Base-by-base conservation (phyloP, 1,140 invertebrate genomes). In the Spodoptera frugiperda region DNA sequence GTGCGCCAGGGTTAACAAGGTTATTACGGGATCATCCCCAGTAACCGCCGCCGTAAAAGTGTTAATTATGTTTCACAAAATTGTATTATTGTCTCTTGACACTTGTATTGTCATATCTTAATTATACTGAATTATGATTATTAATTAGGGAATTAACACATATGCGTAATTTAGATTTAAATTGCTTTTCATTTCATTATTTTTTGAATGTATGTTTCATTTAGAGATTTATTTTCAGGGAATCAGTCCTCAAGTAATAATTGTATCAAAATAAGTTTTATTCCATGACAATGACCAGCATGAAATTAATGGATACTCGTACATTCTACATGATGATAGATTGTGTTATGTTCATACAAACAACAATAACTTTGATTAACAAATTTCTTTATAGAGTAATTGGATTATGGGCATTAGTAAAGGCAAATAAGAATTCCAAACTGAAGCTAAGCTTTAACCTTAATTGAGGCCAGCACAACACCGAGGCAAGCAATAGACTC, bases 21-120 rank as follows among this genome's bases (percentile, higher is more conserved):
- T 93, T 93, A 93, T 93, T 93, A 93, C 86, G 90, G 92, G 92
- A 92, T 93, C 81, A 93, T 91, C 91, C 91, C 90, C 84, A 87
- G 82, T 84, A 86, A 92, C 91, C 92, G 85, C 88, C 84, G 84
- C 87, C 89, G 90, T 92, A 93, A 93, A 93, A 93, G 91, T 92
- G 91, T 93, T 92, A 93, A 93, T 93, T 92, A 89, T 90, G 87
- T 91, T 91, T 84, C 81, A 84, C 83, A 85, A 86, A 90, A 91
- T 88, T 82, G 84, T 86, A 78, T 86, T 91, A 86, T 86, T 86
- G 82, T 85, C 83, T 77, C 72, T 78, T 83, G 85, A 85, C 71
- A 73, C 78, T 77, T 83, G 82, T 79, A 46, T 15, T 78, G 59
- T 54, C 63, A 77, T 33, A 71, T 53, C 79, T 46, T 21, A n/a